phyloP scores from a whole-genome alignment of 2,113 vertebrate species.

The Mastomys coucha region DNA sequence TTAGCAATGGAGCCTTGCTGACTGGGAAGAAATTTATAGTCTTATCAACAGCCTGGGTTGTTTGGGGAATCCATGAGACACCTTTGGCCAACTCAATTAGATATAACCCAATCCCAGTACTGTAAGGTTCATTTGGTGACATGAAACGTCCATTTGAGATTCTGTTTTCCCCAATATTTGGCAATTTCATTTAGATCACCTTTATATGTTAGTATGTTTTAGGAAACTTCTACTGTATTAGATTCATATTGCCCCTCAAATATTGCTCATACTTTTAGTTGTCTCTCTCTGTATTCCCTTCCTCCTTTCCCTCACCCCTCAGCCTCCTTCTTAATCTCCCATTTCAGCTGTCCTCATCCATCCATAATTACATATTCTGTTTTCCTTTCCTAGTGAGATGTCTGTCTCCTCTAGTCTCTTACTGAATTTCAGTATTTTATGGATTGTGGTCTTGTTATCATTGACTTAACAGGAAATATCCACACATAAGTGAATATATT shows the following conservation, averaged over 20 bases:
- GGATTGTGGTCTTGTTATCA: not conserved
- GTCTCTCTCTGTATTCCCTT: not conserved
- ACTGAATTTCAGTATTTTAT: not conserved
- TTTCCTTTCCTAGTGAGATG: not conserved
- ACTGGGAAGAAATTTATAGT: not conserved
- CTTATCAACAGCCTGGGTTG: not conserved
- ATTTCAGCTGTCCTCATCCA: not conserved
- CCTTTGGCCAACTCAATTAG: not conserved
- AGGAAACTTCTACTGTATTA: not conserved
- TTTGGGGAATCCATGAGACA: not conserved
- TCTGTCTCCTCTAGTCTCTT: not conserved
- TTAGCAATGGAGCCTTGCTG: not conserved
- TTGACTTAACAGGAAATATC: not conserved
- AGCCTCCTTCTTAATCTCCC: not conserved
- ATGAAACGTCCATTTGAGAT: not conserved
- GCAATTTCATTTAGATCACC: not conserved
- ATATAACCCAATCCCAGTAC: too few species aligned
- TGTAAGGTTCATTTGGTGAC: not conserved
- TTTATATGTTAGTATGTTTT: not conserved
- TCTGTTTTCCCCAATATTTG: not conserved
- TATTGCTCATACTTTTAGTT: not conserved
- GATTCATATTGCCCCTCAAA: not conserved
- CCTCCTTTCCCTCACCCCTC: not conserved
- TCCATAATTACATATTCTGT: not conserved
- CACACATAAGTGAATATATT: not conserved